Conservation (phyloP, 2,888 invertebrate genomes). For the Tridacna gigas region DNA sequence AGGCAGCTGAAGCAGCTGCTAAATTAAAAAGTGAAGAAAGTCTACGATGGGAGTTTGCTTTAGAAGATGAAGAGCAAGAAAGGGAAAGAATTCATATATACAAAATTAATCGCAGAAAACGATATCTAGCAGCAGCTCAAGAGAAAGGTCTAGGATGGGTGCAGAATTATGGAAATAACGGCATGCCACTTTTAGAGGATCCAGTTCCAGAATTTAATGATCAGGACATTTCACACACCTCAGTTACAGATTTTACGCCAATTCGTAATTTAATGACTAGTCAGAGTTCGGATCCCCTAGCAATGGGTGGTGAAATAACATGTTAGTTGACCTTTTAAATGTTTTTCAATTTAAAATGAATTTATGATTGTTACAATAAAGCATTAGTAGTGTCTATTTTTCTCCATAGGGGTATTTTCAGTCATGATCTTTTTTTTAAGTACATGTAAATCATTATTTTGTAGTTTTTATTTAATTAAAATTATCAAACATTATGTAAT, state of each 20-base stretch:
- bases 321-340: background rate
- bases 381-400: too few relatives aligned
- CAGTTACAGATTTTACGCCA: constrained; percentile 61
- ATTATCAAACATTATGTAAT: too few relatives aligned
- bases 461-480: too few relatives aligned
- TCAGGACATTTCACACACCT: constrained; percentile 23
- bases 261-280: constrained; percentile 61
- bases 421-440: too few relatives aligned
- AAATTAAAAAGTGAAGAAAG: constrained; percentile 70
- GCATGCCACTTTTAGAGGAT: constrained; percentile 73
- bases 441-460: too few relatives aligned
- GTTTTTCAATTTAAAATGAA: background rate
- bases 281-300: constrained; percentile 59
- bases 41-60: constrained; percentile 79
- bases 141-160: constrained; percentile 79
- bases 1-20: constrained; percentile 50
- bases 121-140: constrained; percentile 81
- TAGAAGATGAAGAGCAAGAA: constrained; percentile 77
- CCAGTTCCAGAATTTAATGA: constrained; percentile 35
- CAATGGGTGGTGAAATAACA: constrained; percentile 20
- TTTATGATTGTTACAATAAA: too few relatives aligned
- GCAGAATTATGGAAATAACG: constrained; percentile 70
- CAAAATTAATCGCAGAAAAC: constrained; percentile 82
- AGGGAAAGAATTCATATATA: constrained; percentile 77
- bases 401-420: too few relatives aligned